These are phyloP conservation scores for Saccostrea echinata DNA, from an alignment of 1,140 invertebrate species.

Conservation along the genomic window DNA sequence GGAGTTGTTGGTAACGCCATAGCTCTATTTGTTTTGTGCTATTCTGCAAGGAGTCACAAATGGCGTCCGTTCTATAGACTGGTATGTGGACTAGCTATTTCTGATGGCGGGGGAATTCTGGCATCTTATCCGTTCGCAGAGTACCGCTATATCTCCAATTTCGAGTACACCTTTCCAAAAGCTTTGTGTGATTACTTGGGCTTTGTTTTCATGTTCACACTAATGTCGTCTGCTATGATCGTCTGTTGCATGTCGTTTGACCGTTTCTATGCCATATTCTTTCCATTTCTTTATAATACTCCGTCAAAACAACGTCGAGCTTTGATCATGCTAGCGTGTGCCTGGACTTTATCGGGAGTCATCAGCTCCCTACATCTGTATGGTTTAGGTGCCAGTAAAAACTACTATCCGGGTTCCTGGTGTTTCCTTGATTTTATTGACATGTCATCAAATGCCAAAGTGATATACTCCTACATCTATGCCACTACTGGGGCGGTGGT, in stretches of 20 bases:
- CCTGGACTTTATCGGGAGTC: slow-evolving; percentile 72
- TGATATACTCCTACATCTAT: slow-evolving; percentile 70
- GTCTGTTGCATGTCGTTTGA: slow-evolving; percentile 79
- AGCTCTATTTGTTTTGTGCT: slow-evolving; percentile 62
- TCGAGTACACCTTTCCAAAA: slow-evolving; percentile 66
- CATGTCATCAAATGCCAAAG: slow-evolving; percentile 51
- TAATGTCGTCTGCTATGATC: slow-evolving; percentile 76
- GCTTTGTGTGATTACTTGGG: slow-evolving; percentile 75
- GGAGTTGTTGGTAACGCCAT: slow-evolving; percentile 69
- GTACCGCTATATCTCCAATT: slow-evolving; percentile 64
- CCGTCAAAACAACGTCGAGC: slow-evolving; percentile 66
- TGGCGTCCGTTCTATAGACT: slow-evolving; percentile 69
- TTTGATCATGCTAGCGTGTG: slow-evolving; percentile 59
- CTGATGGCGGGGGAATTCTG: slow-evolving; percentile 70
- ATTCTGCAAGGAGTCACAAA: slow-evolving; percentile 62
- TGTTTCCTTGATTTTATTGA: slow-evolving; percentile 78
- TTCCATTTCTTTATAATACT: slow-evolving; percentile 77
- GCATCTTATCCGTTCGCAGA: slow-evolving; percentile 62
- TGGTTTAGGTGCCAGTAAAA: slow-evolving; percentile 71
- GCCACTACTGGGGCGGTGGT: slow-evolving; percentile 67
- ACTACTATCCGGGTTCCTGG: slow-evolving; percentile 78
- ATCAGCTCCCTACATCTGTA: slow-evolving; percentile 76
- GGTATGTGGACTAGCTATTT: slow-evolving; percentile 68
- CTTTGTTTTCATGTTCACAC: slow-evolving; percentile 78
- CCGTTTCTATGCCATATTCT: slow-evolving; percentile 76